Conservation (phyloP, 2,888 invertebrate genomes). For the Phengaris arion region DNA sequence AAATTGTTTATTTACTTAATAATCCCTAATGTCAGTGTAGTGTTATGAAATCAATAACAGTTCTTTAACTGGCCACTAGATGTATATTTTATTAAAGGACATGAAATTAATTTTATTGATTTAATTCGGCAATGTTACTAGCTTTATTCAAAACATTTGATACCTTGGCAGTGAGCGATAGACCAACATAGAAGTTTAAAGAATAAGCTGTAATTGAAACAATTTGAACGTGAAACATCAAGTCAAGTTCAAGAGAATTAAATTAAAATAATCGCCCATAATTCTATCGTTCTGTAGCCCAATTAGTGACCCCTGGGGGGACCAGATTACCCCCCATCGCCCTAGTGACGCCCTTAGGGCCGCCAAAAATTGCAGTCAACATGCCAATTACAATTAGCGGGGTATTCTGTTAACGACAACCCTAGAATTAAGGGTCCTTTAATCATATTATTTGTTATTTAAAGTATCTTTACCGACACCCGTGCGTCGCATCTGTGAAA, state of each 20-base stretch:
- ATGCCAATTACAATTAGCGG: slow-evolving; percentile 58
- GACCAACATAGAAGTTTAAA: neutral
- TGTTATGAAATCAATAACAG: too few species aligned
- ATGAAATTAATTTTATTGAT: too few species aligned
- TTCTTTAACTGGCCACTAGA: too few species aligned
- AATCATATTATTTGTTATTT: slow-evolving; percentile 31
- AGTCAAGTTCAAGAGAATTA: slow-evolving; percentile 12
- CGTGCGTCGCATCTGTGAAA: neutral
- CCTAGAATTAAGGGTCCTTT: slow-evolving; percentile 9
- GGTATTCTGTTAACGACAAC: slow-evolving; percentile 18
- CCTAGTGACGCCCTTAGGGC: slow-evolving; percentile 46
- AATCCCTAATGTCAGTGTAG: too few species aligned
- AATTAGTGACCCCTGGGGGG: slow-evolving; percentile 30
- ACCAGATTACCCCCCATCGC: slow-evolving; percentile 39
- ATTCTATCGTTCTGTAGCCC: slow-evolving; percentile 22
- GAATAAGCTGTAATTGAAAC: neutral
- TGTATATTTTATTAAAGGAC: too few species aligned
- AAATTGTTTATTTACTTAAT: too few species aligned
- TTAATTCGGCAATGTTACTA: too few species aligned
- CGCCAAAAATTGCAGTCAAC: slow-evolving; percentile 42
- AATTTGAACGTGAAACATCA: neutral
- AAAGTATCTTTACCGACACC: slow-evolving; percentile 27
- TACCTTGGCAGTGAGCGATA: too few species aligned
- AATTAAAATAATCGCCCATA: slow-evolving; percentile 23
- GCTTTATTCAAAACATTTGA: too few species aligned